Evolutionary conservation across 23 tunicate genomes (phyloP).

Genomic region (Ciona savignyi): DNA sequence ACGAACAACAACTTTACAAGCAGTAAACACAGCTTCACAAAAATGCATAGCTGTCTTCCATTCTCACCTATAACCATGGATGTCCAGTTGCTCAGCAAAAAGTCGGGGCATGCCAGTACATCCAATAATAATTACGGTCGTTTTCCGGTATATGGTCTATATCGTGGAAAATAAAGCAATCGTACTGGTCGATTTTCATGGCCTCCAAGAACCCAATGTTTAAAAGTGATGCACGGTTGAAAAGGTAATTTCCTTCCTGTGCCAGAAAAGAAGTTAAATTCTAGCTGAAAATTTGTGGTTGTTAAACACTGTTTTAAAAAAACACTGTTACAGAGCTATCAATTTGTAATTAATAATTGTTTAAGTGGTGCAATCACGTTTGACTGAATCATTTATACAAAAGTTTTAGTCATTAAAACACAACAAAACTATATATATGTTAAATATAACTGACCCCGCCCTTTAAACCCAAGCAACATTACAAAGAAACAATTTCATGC

Average conservation of each 20-base stretch:
- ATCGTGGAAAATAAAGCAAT: slow-evolving; percentile 81
- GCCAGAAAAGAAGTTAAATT: too few species aligned
- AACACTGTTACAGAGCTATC: neutral
- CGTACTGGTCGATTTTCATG: slow-evolving; percentile 29
- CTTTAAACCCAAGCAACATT: too few species aligned
- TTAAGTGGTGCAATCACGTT: too few species aligned
- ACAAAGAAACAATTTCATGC: too few species aligned
- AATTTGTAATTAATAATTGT: neutral
- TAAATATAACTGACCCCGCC: too few species aligned
- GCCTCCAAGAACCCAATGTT: slow-evolving; percentile 61
- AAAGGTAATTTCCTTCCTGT: slow-evolving; percentile 55
- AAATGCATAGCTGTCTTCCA: too few species aligned
- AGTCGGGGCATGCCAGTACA: slow-evolving; percentile 66
- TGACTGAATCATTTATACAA: too few species aligned
- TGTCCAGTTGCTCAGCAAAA: slow-evolving; percentile 60
- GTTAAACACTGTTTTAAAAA: neutral
- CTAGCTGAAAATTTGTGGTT: neutral
- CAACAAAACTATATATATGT: too few species aligned
- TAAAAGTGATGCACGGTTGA: slow-evolving; percentile 73
- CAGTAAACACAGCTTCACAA: too few species aligned
- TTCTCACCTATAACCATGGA: slow-evolving; percentile 63
- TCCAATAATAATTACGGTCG: slow-evolving; percentile 75
- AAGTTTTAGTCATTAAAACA: too few species aligned
- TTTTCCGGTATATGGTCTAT: slow-evolving; percentile 83
- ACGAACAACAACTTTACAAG: too few species aligned